phyloP scores from a whole-genome alignment of 2,888 invertebrate genomes.

The Nasonia oneida region DNA sequence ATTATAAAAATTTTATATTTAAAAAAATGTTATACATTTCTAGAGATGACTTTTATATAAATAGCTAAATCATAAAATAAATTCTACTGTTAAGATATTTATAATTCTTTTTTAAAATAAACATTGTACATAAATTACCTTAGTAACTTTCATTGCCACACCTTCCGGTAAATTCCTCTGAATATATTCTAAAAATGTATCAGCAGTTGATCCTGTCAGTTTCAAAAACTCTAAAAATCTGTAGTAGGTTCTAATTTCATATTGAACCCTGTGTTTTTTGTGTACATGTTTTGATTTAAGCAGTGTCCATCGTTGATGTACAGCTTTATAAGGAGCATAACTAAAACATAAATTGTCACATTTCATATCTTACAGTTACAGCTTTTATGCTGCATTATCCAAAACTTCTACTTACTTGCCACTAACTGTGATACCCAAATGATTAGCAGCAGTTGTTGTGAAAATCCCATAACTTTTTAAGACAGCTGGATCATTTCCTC shows the following conservation, averaged over 20 bases:
- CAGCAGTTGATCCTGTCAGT: conserved; percentile 96
- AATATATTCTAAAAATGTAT: conserved; percentile 97
- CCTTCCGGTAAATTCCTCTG: conserved; percentile 99
- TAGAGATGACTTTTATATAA: conserved; percentile 22
- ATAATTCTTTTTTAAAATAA: conserved; percentile 54
- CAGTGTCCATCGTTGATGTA: conserved; percentile 89
- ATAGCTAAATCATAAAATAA: conserved; percentile 8
- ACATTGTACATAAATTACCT: conserved; percentile 79
- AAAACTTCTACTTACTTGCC: conserved; percentile 78
- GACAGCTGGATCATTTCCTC: conserved; percentile 93
- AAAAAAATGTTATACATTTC: conserved; percentile 28
- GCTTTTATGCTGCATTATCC: conserved; percentile 36
- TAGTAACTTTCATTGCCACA: conserved; percentile 94
- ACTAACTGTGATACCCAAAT: conserved; percentile 89
- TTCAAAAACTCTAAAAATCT: conserved; percentile 90
- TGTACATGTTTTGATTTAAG: conserved; percentile 93
- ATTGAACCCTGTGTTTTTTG: conserved; percentile 97
- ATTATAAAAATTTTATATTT: conserved; percentile 34
- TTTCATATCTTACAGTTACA: background rate
- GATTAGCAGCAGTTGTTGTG: conserved; percentile 88
- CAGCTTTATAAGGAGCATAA: conserved; percentile 86
- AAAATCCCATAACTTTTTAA: conserved; percentile 94
- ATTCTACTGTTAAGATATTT: conserved; percentile 47
- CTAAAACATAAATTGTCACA: conserved; percentile 80
- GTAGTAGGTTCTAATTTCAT: conserved; percentile 96